A percentile compares a stretch with the other conserved stretches of the same genome.
phyloP scores from a whole-genome alignment of 2,113 vertebrate genomes.

The Phoxinus phoxinus region DNA sequence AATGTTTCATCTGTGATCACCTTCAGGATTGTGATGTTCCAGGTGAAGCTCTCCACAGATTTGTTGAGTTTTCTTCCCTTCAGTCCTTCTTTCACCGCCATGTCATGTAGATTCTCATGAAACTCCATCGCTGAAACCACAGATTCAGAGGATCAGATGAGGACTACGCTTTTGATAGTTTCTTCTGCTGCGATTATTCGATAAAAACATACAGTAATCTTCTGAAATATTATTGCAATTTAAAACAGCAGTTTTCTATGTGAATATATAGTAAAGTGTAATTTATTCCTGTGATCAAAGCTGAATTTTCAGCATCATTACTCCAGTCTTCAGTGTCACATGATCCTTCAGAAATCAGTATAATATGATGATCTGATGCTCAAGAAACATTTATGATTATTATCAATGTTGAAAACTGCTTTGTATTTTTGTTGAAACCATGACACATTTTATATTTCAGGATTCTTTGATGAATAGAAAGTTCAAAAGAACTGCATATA shows the following conservation, averaged over 20 bases:
- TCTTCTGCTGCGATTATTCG: too few species aligned
- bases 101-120: slow-evolving; percentile 90
- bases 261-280: not conserved
- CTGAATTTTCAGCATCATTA: too few species aligned
- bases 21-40: slow-evolving; percentile 99
- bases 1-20: slow-evolving; percentile 67
- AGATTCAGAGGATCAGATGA: not conserved
- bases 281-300: too few species aligned
- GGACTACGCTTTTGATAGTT: not conserved
- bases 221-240: not conserved
- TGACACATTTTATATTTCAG: not conserved
- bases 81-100: slow-evolving; percentile 91
- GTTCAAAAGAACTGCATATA: not conserved
- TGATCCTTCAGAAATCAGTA: not conserved
- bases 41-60: slow-evolving; percentile 95
- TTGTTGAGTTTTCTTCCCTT: slow-evolving; percentile 96
- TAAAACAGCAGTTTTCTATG: not conserved
- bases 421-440: not conserved
- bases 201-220: too few species aligned
- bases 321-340: not conserved
- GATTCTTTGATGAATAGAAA: not conserved
- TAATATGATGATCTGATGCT: not conserved
- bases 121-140: slow-evolving; percentile 89
- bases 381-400: too few species aligned
- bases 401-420: not conserved